phyloP scores from a whole-genome alignment of 2,113 vertebrate species.

The Passer domesticus region DNA sequence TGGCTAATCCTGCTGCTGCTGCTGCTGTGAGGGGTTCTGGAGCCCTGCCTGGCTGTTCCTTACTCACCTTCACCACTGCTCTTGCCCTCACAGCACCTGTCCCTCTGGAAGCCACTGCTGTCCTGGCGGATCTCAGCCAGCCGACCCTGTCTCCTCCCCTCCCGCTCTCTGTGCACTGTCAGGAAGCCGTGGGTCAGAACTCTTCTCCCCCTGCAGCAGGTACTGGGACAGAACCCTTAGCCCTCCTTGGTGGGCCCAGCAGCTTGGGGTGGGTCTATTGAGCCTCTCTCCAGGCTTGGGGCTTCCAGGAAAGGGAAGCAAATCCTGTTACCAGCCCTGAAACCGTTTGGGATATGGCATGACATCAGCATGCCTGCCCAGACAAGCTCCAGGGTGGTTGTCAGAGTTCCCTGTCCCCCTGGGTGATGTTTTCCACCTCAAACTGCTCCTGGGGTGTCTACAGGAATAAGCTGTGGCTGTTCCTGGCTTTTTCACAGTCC shows the following conservation, averaged over 20 bases:
- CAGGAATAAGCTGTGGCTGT: background rate
- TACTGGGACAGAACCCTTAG: background rate
- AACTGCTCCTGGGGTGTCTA: background rate
- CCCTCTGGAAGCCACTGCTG: background rate
- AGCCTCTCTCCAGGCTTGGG: background rate
- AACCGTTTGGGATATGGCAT: fast-evolving
- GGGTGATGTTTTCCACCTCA: background rate
- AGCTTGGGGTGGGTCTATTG: background rate
- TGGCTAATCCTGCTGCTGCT: background rate
- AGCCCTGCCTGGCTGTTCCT: background rate
- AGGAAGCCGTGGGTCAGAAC: fast-evolving
- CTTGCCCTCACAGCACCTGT: fast-evolving
- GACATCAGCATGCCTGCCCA: fast-evolving
- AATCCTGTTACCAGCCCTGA: background rate
- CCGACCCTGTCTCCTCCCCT: fast-evolving
- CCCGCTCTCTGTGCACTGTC: fast-evolving
- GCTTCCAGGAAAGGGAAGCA: background rate
- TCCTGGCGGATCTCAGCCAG: background rate
- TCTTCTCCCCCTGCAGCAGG: background rate
- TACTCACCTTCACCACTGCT: fast-evolving
- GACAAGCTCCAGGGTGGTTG: fast-evolving
- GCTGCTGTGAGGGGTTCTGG: fast-evolving
- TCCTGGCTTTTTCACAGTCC: background rate
- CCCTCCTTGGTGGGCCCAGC: background rate
- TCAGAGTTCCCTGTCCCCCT: background rate